phyloP scores from a whole-genome alignment of 2,113 vertebrate genomes.

The Saguinus midas region DNA sequence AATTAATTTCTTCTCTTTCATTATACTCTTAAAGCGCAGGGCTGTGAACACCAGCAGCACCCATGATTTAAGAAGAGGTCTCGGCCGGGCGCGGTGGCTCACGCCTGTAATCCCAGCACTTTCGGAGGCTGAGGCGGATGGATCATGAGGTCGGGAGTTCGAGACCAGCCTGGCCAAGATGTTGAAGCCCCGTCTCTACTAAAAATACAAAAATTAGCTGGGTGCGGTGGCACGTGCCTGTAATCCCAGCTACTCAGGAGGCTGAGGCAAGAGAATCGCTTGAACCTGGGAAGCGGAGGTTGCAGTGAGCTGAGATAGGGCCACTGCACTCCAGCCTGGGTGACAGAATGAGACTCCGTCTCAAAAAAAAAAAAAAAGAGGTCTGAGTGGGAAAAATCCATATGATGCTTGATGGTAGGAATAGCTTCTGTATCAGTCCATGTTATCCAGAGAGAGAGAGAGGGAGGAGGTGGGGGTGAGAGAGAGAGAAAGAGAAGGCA shows the following conservation, averaged over 20 bases:
- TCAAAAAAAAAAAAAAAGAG: neutral
- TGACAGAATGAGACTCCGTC: neutral
- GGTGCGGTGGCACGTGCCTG: rapidly evolving
- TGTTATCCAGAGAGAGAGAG: too few species aligned
- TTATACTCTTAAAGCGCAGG: neutral
- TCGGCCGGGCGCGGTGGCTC: neutral
- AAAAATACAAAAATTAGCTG: neutral
- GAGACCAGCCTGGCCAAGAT: neutral
- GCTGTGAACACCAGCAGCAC: neutral
- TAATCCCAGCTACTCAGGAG: neutral
- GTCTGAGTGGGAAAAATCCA: too few species aligned
- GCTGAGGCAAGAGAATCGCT: neutral
- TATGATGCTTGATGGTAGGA: too few species aligned
- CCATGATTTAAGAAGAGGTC: neutral
- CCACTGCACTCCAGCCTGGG: neutral
- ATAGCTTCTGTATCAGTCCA: too few species aligned
- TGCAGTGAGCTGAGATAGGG: too few species aligned
- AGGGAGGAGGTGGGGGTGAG: too few species aligned
- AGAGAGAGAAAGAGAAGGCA: too few species aligned
- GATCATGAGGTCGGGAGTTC: neutral
- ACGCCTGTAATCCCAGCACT: neutral
- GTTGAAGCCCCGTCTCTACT: neutral
- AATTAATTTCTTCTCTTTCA: neutral
- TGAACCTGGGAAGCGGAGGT: too few species aligned
- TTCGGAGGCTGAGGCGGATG: neutral